Percentiles rank a stretch among this genome's conserved stretches.
These are phyloP conservation scores for Sussaba pulchella DNA, from an alignment of 2,888 invertebrate species.

Conservation along the genomic window DNA sequence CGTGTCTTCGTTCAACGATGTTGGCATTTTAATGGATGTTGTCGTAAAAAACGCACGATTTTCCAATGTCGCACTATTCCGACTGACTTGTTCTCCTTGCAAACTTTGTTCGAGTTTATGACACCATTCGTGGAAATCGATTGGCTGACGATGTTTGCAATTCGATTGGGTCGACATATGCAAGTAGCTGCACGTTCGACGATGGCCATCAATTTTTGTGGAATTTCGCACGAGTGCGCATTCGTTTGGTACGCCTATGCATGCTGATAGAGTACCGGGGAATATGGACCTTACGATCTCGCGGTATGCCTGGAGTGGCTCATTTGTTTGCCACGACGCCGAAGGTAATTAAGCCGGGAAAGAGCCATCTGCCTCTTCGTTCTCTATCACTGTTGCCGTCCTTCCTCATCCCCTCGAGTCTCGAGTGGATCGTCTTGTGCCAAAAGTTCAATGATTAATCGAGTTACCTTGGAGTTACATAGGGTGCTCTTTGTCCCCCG, in stretches of 20 bases:
- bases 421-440: constrained; percentile 11
- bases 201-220: constrained; percentile 47
- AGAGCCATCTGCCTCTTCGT: constrained; percentile 30
- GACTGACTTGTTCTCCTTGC: not conserved
- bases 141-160: constrained; percentile 43
- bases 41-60: not conserved
- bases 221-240: constrained; percentile 41
- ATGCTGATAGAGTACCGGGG: constrained; percentile 55
- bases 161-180: constrained; percentile 14
- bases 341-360: constrained; percentile 57
- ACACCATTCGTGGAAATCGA: constrained; percentile 1
- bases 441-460: constrained; percentile 55
- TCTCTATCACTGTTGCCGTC: constrained; percentile 28
- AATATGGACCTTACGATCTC: constrained; percentile 36
- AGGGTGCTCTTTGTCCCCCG: not conserved
- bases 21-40: too few relatives aligned
- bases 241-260: constrained; percentile 44
- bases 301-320: constrained; percentile 21
- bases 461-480: constrained; percentile 11
- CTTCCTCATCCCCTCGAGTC: constrained; percentile 2
- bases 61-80: constrained; percentile 1
- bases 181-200: not conserved
- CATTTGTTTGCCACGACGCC: constrained; percentile 50
- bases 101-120: not conserved
- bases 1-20: too few relatives aligned